phyloP scores from a whole-genome alignment of 2,797 vertebrate genomes.

The Varecia variegata region DNA sequence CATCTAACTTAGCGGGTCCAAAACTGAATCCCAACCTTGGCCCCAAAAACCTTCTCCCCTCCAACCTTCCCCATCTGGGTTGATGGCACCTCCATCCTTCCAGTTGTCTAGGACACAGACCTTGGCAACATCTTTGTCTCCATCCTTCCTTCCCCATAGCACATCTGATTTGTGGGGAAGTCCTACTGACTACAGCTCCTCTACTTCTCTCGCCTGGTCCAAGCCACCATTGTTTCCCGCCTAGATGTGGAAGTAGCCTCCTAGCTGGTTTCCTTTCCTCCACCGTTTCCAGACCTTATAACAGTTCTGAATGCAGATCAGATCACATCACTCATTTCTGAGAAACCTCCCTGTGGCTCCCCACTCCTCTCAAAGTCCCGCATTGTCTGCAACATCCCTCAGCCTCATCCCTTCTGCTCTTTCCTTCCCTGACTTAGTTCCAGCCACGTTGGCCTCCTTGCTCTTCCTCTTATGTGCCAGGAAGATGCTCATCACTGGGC shows the following conservation, averaged over 20 bases:
- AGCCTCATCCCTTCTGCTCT: not conserved
- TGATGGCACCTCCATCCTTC: not conserved
- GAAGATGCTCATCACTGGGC: not conserved
- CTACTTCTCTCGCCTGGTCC: not conserved
- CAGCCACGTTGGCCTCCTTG: not conserved
- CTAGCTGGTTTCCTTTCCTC: not conserved
- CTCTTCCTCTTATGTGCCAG: not conserved
- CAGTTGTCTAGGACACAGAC: not conserved
- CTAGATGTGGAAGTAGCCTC: not conserved
- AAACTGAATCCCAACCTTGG: not conserved
- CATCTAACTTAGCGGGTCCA: not conserved
- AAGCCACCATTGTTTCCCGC: not conserved
- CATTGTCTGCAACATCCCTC: fast-evolving
- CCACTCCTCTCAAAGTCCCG: not conserved
- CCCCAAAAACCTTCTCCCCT: too few relatives aligned
- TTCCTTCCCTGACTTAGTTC: not conserved
- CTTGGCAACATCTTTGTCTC: not conserved
- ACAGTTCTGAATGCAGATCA: not conserved
- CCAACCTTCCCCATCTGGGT: not conserved
- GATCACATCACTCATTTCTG: not conserved
- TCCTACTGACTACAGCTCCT: not conserved
- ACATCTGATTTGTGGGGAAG: not conserved
- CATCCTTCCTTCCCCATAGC: not conserved
- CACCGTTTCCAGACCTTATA: not conserved
- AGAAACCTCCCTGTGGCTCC: not conserved